Percentiles rank a stretch among this genome's conserved stretches.
These are phyloP conservation scores for Laticauda colubrina DNA, from an alignment of 2,113 vertebrate species.

Conservation along the genomic window DNA sequence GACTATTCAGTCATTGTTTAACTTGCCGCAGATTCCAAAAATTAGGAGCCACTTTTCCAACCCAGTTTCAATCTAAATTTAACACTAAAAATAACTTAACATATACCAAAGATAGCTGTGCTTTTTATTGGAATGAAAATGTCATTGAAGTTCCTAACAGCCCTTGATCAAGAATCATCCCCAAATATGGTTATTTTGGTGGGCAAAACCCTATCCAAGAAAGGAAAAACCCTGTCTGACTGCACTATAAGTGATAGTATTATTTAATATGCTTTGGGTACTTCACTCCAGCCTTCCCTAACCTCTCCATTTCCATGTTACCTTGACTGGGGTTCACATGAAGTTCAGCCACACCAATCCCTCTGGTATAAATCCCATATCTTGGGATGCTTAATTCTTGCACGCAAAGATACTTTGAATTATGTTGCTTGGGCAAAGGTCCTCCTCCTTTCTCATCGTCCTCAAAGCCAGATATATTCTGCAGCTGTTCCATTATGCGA, in stretches of 20 bases:
- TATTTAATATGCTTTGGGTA: neutral
- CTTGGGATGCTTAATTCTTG: slow-evolving; percentile 65
- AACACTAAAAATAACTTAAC: neutral
- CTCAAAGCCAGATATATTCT: slow-evolving; percentile 67
- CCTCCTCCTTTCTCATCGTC: slow-evolving; percentile 33
- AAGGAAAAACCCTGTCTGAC: neutral
- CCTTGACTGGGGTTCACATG: slow-evolving; percentile 39
- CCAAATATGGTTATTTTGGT: neutral
- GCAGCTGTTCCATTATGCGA: slow-evolving; percentile 62
- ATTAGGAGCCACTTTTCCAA: neutral
- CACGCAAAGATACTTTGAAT: slow-evolving; percentile 70
- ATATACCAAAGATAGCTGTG: neutral
- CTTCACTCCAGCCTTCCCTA: neutral
- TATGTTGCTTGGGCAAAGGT: neutral
- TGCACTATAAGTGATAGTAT: neutral
- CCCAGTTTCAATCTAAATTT: neutral
- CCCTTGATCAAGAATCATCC: neutral
- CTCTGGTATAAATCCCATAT: slow-evolving; percentile 50
- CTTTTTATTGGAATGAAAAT: neutral
- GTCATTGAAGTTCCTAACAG: neutral
- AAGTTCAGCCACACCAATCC: slow-evolving; percentile 64
- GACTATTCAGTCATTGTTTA: neutral
- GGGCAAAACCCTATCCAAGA: neutral
- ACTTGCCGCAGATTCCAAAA: neutral
- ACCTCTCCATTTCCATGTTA: slow-evolving; percentile 5